Evolutionary conservation across 1,140 invertebrate species (phyloP), one percentile per base, ranked within the genome.

Genomic region (Dysdera silvatica): DNA sequence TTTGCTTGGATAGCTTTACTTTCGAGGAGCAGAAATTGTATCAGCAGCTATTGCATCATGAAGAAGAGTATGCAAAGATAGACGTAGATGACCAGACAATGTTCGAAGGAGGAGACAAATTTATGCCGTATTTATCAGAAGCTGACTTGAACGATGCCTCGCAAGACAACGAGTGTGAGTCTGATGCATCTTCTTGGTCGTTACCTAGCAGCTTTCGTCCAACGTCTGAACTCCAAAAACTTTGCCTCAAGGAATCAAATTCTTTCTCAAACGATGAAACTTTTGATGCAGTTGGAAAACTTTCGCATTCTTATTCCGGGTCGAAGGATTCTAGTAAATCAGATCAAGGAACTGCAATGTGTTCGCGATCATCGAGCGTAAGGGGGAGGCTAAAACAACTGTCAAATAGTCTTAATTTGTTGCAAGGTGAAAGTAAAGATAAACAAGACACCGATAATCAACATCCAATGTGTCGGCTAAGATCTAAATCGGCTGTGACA

Each of bases 261-360:
- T 62, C 60, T n/a, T 55, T 62, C 49, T 62, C 60, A 35, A 62
- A 53, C 37, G 60, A 62, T 55, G 60, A 62, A 24, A 51, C 60
- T 16, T 20, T 29, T 6, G 41, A 51, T 23, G 24, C 14, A 6
- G 8, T 51, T 48, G 58, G 58, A 16, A 62, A 62, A 55, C 41
- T 62, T 14, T 62, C 60, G 1, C 51, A 53, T 18, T 62, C 60
- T 3, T 62, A 51, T 47, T 62, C 60, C 16, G 60, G 40, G 7
- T 62, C 60, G 18, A 62, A 62, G 49, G 60, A 62, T 47, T 51
- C 52, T 40, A 55, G 51, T 23, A 62, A 55, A 47, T 62, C 60
- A 18, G 60, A 62, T 1, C 33, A 55, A 24, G 48, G 37, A 29
- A 53, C 41, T 3, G 56, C 31, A 16, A 33, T 28, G 3, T 58